phyloP scores from a whole-genome alignment of 2,888 invertebrate genomes.

The Agonum fuliginosum region DNA sequence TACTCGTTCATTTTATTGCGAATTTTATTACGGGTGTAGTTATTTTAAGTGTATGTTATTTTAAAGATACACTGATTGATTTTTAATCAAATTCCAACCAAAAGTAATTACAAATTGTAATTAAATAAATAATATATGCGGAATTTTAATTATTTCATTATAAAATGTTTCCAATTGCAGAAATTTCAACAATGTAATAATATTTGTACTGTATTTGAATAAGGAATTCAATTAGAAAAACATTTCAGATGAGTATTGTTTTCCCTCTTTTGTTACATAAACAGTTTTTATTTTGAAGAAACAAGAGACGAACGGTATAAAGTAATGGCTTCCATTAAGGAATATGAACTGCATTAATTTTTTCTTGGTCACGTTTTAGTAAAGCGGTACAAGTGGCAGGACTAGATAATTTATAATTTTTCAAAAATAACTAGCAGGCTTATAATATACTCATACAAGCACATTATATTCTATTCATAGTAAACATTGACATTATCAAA shows the following conservation, averaged over 20 bases:
- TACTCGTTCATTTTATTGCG: background rate
- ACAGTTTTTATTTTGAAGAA: background rate
- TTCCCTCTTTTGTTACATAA: constrained; percentile 10
- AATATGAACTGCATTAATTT: constrained; percentile 42
- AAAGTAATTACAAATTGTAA: too few relatives aligned
- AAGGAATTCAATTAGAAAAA: constrained; percentile 24
- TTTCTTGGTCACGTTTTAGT: background rate
- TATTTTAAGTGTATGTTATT: constrained; percentile 8
- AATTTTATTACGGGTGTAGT: background rate
- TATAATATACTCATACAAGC: background rate
- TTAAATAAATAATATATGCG: background rate
- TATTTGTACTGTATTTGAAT: constrained; percentile 5
- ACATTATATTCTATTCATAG: background rate
- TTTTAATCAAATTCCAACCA: background rate
- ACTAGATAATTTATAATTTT: background rate
- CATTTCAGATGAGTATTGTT: background rate
- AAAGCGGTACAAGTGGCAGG: background rate
- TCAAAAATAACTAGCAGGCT: background rate
- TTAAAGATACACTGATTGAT: background rate
- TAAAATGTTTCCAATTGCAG: constrained; percentile 15
- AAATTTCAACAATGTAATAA: background rate
- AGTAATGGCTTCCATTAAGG: constrained; percentile 22
- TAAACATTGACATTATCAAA: constrained; percentile 1
- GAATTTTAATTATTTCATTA: constrained; percentile 20
- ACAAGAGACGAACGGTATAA: constrained; percentile 10